A percentile compares a stretch with the other conserved stretches of the same genome.
phyloP scores from a whole-genome alignment of 2,113 vertebrate species.

The Psilopsiagon aurifrons region DNA sequence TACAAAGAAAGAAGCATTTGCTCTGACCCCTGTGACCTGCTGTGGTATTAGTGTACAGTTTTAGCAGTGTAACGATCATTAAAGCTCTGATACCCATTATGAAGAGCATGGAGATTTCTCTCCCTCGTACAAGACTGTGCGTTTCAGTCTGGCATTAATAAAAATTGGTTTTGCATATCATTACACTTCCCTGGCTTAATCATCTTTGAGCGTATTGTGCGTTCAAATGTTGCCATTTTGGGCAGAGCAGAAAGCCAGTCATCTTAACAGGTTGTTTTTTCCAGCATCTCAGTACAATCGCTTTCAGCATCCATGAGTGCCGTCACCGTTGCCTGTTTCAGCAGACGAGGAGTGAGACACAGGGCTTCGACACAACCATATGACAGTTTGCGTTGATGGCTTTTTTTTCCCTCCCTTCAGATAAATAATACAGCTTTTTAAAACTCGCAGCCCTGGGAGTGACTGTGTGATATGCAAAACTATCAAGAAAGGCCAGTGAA shows the following conservation, averaged over 20 bases:
- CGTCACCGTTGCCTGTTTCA: not conserved
- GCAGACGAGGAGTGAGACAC: not conserved
- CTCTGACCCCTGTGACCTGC: conserved; percentile 11
- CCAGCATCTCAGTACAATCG: not conserved
- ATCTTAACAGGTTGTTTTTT: conserved; percentile 52
- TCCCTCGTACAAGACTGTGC: not conserved
- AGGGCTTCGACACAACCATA: not conserved
- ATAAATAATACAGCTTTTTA: not conserved
- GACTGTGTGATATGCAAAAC: not conserved
- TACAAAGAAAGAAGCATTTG: conserved; percentile 61
- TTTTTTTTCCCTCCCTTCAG: not conserved
- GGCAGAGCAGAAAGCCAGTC: conserved; percentile 24
- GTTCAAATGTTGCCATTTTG: conserved; percentile 32
- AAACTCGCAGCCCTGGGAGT: not conserved
- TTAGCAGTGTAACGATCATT: conserved; percentile 62
- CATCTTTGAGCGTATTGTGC: conserved; percentile 23
- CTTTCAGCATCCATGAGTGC: not conserved
- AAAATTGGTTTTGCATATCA: conserved; percentile 51
- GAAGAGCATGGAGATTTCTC: conserved; percentile 40
- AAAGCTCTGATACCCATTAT: conserved; percentile 53
- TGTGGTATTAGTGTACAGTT: conserved; percentile 50
- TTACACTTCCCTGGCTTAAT: conserved; percentile 54
- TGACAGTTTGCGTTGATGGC: not conserved
- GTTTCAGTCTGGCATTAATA: conserved; percentile 36
- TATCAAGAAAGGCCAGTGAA: not conserved